Conservation (phyloP, 2,797 vertebrate species). For the Tympanoctomys barrerae region DNA sequence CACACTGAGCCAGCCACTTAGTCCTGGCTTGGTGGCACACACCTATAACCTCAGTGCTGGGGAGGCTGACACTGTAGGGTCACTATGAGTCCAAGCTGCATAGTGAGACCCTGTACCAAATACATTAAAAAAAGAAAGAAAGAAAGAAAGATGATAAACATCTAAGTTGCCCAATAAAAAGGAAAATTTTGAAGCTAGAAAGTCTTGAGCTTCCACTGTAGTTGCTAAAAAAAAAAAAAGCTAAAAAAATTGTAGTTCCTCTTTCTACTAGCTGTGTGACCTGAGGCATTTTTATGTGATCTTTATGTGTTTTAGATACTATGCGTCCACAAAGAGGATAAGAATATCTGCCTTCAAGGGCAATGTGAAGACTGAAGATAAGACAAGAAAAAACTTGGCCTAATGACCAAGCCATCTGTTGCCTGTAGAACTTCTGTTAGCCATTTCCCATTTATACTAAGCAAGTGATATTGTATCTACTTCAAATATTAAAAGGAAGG, state of each 20-base stretch:
- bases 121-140: no score
- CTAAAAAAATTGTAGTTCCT: not conserved
- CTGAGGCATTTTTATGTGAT: not conserved
- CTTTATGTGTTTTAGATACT: not conserved
- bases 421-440: not conserved
- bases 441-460: not conserved
- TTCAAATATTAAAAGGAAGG: not conserved
- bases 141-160: not conserved
- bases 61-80: no score
- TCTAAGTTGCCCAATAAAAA: not conserved
- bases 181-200: not conserved
- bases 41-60: no score
- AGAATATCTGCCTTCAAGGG: not conserved
- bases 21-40: no score
- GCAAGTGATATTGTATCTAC: not conserved
- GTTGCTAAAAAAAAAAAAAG: not conserved
- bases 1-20: no score
- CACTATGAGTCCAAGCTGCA: no score
- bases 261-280: not conserved
- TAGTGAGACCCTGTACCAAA: no score
- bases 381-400: not conserved
- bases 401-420: not conserved
- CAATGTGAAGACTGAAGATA: slow-evolving; percentile 46
- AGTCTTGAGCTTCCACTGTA: not conserved
- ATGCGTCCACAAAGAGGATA: slow-evolving; percentile 10